phyloP scores from a whole-genome alignment of 2,113 vertebrate genomes.

The Notarius lentiginosus region DNA sequence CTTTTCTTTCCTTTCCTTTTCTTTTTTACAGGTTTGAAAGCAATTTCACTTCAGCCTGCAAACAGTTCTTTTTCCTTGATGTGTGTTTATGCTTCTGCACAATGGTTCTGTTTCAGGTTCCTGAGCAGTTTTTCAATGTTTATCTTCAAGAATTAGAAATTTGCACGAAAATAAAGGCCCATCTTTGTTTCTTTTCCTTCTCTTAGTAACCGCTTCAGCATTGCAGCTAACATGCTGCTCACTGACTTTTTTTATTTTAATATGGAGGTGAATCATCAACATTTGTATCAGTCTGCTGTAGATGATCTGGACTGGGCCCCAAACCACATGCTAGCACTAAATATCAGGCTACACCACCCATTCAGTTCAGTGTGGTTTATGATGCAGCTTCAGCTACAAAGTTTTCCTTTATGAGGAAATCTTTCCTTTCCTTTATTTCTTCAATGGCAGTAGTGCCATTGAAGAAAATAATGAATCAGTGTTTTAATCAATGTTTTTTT shows the following conservation, averaged over 20 bases:
- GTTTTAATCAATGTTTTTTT: conserved; percentile 68
- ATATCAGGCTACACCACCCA: conserved; percentile 26
- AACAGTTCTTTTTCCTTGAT: conserved; percentile 59
- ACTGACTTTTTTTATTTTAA: conserved; percentile 35
- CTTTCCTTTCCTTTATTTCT: no score
- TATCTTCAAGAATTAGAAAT: conserved; percentile 58
- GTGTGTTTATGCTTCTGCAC: conserved; percentile 58
- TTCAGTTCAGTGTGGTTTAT: conserved; percentile 24
- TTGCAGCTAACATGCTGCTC: neutral
- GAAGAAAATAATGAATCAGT: conserved; percentile 73
- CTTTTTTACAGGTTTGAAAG: conserved; percentile 56
- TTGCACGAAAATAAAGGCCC: conserved; percentile 58
- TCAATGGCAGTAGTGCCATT: conserved; percentile 61
- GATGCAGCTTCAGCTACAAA: conserved; percentile 53
- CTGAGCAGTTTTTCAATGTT: conserved; percentile 53
- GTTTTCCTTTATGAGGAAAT: conserved; percentile 49
- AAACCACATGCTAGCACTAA: conserved; percentile 22
- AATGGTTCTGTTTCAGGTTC: conserved; percentile 56
- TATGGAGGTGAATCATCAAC: conserved; percentile 36
- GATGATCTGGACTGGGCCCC: conserved; percentile 46
- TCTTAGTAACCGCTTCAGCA: conserved; percentile 9
- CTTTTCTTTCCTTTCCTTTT: conserved; percentile 51
- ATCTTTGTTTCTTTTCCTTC: conserved; percentile 22
- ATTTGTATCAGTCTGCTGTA: conserved; percentile 60
- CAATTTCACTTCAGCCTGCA: conserved; percentile 55